Base-by-base conservation (phyloP, 2,797 vertebrate genomes). In the Phataginus tricuspis region DNA sequence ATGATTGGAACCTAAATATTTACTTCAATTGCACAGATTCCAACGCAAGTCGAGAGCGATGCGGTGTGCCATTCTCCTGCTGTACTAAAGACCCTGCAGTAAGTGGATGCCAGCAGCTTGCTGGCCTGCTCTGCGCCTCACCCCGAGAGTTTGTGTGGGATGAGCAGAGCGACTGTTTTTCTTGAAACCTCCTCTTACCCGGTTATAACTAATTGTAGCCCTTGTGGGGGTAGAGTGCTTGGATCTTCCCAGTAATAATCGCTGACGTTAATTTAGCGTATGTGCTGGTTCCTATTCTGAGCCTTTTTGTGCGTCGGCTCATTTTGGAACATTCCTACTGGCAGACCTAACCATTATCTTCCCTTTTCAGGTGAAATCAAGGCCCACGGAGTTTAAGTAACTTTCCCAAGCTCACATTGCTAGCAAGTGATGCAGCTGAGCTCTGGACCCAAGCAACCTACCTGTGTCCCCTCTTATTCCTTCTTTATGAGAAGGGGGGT, bases 11-110 rank as follows among this genome's bases (percentile, higher is more conserved):
- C 98, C 98, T 99, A 98, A 99, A 99, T 98, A 99, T 99, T 98
- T 99, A 99, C 98, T 99, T 99, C 98, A 99, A 99, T 98, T 99
- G 99, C 98, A 99, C 99, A n/a, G 99, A 99, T 98, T 99, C 99
- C 86, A 99, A 99, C 0, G 99, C 99, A 27, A 99, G 99, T 96
- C 99, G 99, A 96, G 99, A 99, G 97, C 99, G 99, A 95, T 99
- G 99, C 1, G 99, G 99, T 0, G 99, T 99, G 51, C 99, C 99
- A 0, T 99, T 99, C 98, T 99, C 99, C 92, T 99, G 99, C 98
- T 99, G 99, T 96, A 99, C 99, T 97, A 99, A 99, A 98, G 99
- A 99, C 92, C 99, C 99, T 21, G 99, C 99, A 8, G 99, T 99
- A 98, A 98, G 99, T 98, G 72, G 21, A 72, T 0, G 5, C 29